These are phyloP conservation scores for Eudyptes chrysolophus DNA, from an alignment of 2,113 vertebrate species.

Conservation along the genomic window DNA sequence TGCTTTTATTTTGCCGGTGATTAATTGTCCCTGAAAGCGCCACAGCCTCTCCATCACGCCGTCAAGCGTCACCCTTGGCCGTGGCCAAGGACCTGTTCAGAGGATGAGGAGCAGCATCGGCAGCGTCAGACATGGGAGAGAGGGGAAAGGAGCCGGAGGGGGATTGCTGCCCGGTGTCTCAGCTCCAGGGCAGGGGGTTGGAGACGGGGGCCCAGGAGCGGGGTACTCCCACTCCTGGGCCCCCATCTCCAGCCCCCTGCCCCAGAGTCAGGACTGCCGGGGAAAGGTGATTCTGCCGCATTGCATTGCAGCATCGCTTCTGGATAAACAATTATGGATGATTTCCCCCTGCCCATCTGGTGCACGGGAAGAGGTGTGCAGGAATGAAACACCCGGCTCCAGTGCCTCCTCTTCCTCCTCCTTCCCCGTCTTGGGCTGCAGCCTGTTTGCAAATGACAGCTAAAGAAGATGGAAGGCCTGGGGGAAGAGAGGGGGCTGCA, in stretches of 20 bases:
- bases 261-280: background rate
- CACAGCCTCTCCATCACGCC: background rate
- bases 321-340: constrained; percentile 70
- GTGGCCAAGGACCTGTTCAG: background rate
- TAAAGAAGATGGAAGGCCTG: constrained; percentile 17
- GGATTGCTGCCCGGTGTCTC: accelerated
- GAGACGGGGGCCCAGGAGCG: too few relatives aligned
- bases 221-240: too few relatives aligned
- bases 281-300: background rate
- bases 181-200: background rate
- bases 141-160: background rate
- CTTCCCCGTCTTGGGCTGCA: constrained; percentile 40
- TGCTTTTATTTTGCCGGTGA: background rate
- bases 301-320: background rate
- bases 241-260: background rate
- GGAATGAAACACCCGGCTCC: constrained; percentile 56
- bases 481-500: background rate
- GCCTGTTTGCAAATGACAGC: constrained; percentile 45
- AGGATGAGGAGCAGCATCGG: background rate
- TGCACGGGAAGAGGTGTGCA: constrained; percentile 51
- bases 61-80: background rate
- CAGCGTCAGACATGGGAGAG: background rate
- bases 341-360: constrained; percentile 78
- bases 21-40: background rate
- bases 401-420: constrained; percentile 21